Base-by-base conservation (phyloP, 2,888 invertebrate genomes). In the Nasonovia ribisnigri region DNA sequence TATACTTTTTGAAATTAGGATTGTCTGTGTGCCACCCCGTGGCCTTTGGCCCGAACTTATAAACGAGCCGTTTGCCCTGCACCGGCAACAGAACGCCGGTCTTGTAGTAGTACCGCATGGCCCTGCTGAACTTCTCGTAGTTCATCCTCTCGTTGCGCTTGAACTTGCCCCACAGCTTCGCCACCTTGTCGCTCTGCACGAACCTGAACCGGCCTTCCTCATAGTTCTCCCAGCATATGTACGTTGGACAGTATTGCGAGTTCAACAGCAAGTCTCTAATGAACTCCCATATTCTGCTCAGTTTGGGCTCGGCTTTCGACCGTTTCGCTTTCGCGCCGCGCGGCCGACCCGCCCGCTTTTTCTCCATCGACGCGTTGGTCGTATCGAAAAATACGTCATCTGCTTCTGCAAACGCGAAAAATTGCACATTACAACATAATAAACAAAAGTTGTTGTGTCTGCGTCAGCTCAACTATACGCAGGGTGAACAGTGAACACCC, bases 111-210 rank as follows among this genome's bases (percentile, higher is more conserved):
- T 98, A 98, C 97, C 97, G 97, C 97, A 99, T 98, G 36, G 98
- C 98, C 94, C 98, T 96, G 96, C 98, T 98, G 95, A 99, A 97
- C 96, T 99, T 99, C 96, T 98, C 98, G 95, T 98, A 99, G 86
- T 98, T 98, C 98, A 99, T 99, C 95, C 97, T 97, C 91, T 97
- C 97, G 95, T 98, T 98, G 95, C 98, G 97, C 95, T 98, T 98
- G 95, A 98, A 96, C 94, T 97, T 97, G 8, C 98, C 98, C 98
- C 98, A 98, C 88, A 98, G 96, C 95, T 97, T 97, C 2, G 98
- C 98, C 10, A 98, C 98, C 95, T 97, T 97, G 95, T 98, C 98
- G 90, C 98, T 98, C 95, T 98, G 97, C 26, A 98, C 98, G 95
- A 99, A 98, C 95, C 98, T 97, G 96, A 99, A 99, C 95, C 98